Conservation (phyloP, 2,113 vertebrate species). For the Trematocara unimaculatum region DNA sequence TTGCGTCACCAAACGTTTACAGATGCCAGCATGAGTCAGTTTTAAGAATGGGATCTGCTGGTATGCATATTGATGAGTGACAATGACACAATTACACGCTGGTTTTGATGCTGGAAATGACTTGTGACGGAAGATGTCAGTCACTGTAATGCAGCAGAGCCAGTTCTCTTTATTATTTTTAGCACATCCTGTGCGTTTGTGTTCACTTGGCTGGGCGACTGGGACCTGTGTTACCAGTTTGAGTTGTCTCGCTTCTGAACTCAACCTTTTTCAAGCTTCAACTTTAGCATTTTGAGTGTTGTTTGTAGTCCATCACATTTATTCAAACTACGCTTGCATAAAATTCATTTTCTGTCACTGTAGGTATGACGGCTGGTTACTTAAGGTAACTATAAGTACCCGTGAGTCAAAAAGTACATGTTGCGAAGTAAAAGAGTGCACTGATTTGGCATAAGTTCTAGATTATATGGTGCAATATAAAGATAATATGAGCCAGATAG, state of each 20-base stretch:
- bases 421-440: fast-evolving
- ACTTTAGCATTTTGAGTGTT: background rate
- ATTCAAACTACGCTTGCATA: background rate
- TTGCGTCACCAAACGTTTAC: background rate
- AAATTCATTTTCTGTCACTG: background rate
- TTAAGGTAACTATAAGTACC: fast-evolving
- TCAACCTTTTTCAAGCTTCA: background rate
- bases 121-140: background rate
- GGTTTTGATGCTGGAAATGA: background rate
- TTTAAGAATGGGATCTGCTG: background rate
- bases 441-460: background rate
- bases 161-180: slow-evolving; percentile 9
- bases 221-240: background rate
- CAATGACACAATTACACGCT: background rate
- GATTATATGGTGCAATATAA: background rate
- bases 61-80: background rate
- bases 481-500: background rate
- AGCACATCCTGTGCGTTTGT: background rate
- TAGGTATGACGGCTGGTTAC: background rate
- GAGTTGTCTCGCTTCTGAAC: background rate
- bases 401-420: background rate
- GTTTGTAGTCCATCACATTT: background rate
- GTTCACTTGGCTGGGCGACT: background rate
- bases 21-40: slow-evolving; percentile 4
- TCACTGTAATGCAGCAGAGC: slow-evolving; percentile 5